A percentile compares a stretch with the other conserved stretches of the same genome.
Evolutionary conservation across 2,797 vertebrate species (phyloP).

Genomic region (Carduelis carduelis): DNA sequence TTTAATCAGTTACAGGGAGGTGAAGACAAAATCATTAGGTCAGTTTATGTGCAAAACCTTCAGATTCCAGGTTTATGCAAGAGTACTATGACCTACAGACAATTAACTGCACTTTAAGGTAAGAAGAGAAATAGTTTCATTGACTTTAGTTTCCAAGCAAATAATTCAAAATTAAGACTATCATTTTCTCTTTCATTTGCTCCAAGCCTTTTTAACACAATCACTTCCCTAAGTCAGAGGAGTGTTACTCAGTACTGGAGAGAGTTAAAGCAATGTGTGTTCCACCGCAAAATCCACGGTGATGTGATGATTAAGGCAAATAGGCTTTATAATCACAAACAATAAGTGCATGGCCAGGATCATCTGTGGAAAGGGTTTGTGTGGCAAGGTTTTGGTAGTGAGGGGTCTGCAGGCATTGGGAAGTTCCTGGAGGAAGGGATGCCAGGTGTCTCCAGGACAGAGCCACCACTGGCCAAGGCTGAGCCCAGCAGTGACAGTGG

Average conservation of each 20-base stretch:
- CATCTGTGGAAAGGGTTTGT: background rate
- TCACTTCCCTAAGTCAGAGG: background rate
- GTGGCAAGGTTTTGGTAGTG: background rate
- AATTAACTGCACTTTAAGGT: background rate
- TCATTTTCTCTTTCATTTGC: background rate
- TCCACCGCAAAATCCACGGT: background rate
- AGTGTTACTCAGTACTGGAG: background rate
- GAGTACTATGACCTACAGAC: background rate
- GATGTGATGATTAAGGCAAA: background rate
- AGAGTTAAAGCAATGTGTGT: background rate
- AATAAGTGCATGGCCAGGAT: background rate
- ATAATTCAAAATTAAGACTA: background rate
- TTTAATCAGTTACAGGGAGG: background rate
- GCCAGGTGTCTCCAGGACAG: background rate
- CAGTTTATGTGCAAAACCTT: background rate
- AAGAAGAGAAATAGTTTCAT: background rate
- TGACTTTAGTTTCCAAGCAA: background rate
- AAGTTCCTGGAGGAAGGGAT: background rate
- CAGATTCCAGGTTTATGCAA: background rate
- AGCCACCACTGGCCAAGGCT: background rate
- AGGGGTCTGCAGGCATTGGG: rapidly evolving
- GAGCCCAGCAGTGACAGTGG: rapidly evolving
- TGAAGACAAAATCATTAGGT: background rate
- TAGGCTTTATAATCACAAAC: background rate
- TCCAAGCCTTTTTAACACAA: background rate